A percentile compares a stretch with the other conserved stretches of the same genome.
These are phyloP conservation scores for Agriopis aurantiaria DNA, from an alignment of 2,888 invertebrate genomes.

Conservation along the genomic window DNA sequence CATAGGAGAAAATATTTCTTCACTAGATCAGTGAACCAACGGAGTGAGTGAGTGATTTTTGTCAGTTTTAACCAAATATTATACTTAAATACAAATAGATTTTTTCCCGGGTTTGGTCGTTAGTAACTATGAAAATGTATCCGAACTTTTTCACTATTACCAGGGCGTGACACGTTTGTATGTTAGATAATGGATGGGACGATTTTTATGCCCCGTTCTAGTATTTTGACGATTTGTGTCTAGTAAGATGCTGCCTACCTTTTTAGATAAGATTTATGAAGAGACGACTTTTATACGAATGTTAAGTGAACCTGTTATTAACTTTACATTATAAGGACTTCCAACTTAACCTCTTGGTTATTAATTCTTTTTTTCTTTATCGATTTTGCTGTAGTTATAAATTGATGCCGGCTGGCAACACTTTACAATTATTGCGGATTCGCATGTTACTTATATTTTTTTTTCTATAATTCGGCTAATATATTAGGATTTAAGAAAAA, in stretches of 20 bases:
- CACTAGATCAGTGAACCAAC: too few relatives aligned
- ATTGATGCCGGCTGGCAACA: conserved; percentile 62
- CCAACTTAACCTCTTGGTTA: conserved; percentile 78
- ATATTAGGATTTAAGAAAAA: conserved; percentile 78
- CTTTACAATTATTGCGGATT: conserved; percentile 52
- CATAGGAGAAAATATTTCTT: too few relatives aligned
- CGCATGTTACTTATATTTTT: conserved; percentile 50
- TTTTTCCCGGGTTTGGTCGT: conserved; percentile 19
- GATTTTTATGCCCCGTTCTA: conserved; percentile 68
- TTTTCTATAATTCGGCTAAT: conserved; percentile 80
- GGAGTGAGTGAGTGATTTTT: not conserved
- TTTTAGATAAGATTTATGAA: conserved; percentile 85
- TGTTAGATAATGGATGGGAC: conserved; percentile 67
- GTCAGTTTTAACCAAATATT: conserved; percentile 11
- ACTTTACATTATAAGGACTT: conserved; percentile 81
- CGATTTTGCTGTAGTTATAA: conserved; percentile 52
- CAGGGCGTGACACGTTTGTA: conserved; percentile 69
- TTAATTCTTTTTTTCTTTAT: conserved; percentile 52
- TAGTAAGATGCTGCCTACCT: conserved; percentile 77
- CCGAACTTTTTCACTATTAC: conserved; percentile 75
- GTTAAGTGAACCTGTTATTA: conserved; percentile 85
- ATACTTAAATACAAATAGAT: conserved; percentile 36
- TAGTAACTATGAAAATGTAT: conserved; percentile 73
- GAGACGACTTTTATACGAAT: conserved; percentile 86
- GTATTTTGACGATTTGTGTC: conserved; percentile 39